phyloP scores from a whole-genome alignment of 2,113 vertebrate genomes.

The Hippopotamus amphibius region DNA sequence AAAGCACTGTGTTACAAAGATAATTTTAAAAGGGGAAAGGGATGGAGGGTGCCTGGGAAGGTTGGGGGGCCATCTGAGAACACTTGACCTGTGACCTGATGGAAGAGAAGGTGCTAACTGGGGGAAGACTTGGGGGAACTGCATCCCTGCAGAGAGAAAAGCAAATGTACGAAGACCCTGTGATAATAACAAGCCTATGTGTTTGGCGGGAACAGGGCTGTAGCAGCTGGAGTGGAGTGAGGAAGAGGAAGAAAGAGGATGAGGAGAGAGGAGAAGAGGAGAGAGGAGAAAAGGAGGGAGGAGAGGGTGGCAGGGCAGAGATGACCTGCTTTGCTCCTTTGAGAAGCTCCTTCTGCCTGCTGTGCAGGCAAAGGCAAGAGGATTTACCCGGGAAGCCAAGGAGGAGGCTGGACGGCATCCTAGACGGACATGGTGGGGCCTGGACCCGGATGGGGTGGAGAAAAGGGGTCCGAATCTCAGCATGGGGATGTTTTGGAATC shows the following conservation, averaged over 20 bases:
- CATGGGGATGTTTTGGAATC: slow-evolving; percentile 63
- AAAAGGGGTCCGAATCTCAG: neutral
- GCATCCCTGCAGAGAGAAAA: neutral
- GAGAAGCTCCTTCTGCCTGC: neutral
- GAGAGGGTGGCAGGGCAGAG: neutral
- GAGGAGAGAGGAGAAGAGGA: neutral
- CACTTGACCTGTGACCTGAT: neutral
- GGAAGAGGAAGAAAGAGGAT: neutral
- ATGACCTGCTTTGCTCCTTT: neutral
- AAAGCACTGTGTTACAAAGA: neutral
- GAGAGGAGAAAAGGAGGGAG: neutral
- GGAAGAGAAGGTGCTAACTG: neutral
- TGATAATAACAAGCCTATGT: neutral
- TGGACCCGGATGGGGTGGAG: neutral
- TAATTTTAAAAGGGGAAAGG: neutral
- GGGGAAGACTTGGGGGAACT: neutral
- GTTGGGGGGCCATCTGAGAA: neutral
- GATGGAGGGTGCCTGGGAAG: neutral
- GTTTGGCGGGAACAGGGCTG: neutral
- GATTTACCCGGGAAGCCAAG: neutral
- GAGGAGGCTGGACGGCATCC: neutral
- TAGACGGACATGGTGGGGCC: neutral
- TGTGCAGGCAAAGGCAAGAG: neutral
- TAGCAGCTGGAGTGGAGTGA: neutral
- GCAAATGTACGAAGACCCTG: neutral